Conservation (phyloP, 1,140 invertebrate genomes). For the Drosophila ogumai region DNA sequence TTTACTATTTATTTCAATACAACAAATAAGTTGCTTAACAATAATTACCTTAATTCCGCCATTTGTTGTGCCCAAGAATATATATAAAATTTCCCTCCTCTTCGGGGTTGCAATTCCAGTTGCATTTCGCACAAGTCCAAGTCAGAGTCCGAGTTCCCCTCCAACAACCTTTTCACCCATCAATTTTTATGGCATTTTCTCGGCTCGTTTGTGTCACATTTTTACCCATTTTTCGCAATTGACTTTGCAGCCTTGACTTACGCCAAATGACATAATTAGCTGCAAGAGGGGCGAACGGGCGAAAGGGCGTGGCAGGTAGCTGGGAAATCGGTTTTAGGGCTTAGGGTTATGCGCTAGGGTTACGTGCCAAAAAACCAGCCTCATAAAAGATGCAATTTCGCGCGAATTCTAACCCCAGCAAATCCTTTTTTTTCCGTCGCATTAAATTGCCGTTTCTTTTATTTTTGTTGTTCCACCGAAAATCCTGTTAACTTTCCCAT, state of each 20-base stretch:
- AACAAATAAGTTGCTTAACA: too few species aligned
- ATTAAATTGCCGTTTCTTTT: conserved; percentile 48
- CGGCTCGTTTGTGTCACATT: conserved; percentile 38
- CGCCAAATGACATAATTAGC: conserved; percentile 78
- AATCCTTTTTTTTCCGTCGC: conserved; percentile 69
- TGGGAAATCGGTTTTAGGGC: conserved; percentile 4
- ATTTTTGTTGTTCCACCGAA: conserved; percentile 36
- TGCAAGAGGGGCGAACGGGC: conserved; percentile 18
- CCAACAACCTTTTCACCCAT: background rate
- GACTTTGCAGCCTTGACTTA: conserved; percentile 79
- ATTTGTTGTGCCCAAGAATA: too few species aligned
- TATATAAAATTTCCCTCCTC: background rate
- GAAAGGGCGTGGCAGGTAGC: conserved; percentile 56
- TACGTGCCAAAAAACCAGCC: conserved; percentile 31
- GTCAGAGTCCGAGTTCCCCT: background rate
- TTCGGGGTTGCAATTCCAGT: background rate
- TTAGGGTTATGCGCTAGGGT: conserved; percentile 55
- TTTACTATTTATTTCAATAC: too few species aligned
- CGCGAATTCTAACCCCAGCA: conserved; percentile 64
- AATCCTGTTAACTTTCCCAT: conserved; percentile 46
- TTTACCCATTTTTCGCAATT: conserved; percentile 67
- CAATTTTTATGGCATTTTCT: conserved; percentile 38
- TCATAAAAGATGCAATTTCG: conserved; percentile 75
- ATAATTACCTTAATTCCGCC: background rate
- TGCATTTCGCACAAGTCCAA: background rate